Evolutionary conservation across 37 sponge, comb jelly and placozoan species (phyloP), one percentile per base, ranked within the genome.

Genomic region (Oopsacas minuta): DNA sequence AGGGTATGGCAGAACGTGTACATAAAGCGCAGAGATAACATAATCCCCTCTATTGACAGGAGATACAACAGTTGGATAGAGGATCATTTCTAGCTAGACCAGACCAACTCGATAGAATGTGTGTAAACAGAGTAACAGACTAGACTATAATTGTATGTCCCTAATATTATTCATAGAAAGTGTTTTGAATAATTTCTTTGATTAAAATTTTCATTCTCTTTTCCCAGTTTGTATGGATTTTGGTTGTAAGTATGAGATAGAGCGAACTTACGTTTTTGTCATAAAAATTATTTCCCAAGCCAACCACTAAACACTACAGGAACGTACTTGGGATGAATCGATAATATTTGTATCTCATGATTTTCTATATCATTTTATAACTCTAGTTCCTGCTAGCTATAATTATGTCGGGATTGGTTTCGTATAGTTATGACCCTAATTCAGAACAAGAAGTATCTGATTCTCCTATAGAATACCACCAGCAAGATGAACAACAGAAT

Each of bases 11-110:
- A 81, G 90, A 90, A 52, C 85, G 90, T 30, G 85, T 90, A n/a
- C n/a, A n/a, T n/a, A n/a, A n/a, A n/a, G 83, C 90, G 87, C 85
- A 90, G 88, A 83, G 88, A 88, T 84, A 85, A 87, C 83, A 82
- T 88, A 52, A 46, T 88, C 81, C 82, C 89, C 82, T 83, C 86
- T 86, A 86, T 86, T 22, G 89, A 88, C 84, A 81, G 89, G 86
- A 88, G 85, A 36, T 88, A 88, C 89, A 52, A 82, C 52, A 86
- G 82, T 81, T 88, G 89, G 89, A 86, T 86, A 36, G 89, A 81
- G 89, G 89, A 38, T 88, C 89, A 83, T 52, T 88, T 86, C 53
- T 88, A 81, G 89, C 86, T 39, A 52, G 84, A 39, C 38, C 85
- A 52, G 85, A 85, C 86, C 85, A 85, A 83, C 86, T 88, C 85